Evolutionary conservation across 2,888 invertebrate species (phyloP).

Genomic region (Sphaeridia pumilis): DNA sequence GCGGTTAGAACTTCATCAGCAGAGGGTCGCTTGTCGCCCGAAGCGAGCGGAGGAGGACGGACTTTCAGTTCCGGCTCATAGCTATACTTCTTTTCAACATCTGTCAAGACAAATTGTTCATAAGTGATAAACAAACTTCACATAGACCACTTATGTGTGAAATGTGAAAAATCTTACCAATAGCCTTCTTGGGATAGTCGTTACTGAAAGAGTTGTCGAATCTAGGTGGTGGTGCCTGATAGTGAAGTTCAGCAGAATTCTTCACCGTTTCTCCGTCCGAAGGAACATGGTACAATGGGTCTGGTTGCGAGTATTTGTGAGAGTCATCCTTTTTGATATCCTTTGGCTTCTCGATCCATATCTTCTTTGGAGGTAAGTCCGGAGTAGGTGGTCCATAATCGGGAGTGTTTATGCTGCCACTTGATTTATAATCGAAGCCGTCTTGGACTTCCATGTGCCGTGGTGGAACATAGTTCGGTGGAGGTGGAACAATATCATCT

Average conservation of each 20-base stretch:
- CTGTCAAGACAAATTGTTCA: background rate
- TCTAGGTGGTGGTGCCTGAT: conserved; percentile 12
- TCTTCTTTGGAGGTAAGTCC: conserved; percentile 7
- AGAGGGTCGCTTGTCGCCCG: conserved; percentile 1
- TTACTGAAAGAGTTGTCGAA: conserved; percentile 18
- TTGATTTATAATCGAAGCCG: background rate
- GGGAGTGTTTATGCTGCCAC: background rate
- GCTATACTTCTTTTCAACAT: conserved; percentile 1
- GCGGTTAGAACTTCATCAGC: conserved; percentile 24
- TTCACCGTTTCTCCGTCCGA: conserved; percentile 21
- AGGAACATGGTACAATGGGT: conserved; percentile 63
- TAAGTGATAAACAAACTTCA: background rate
- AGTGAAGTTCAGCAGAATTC: conserved; percentile 9
- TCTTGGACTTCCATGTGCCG: background rate
- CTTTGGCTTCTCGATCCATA: background rate
- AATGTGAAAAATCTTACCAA: background rate
- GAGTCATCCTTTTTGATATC: background rate
- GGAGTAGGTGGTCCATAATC: conserved; percentile 2
- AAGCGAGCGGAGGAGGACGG: background rate
- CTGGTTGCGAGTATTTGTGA: conserved; percentile 65
- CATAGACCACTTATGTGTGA: background rate
- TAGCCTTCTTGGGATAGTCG: conserved; percentile 15
- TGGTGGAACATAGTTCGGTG: background rate
- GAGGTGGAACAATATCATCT: background rate
- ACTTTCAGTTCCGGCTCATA: conserved; percentile 1